Base-by-base conservation (phyloP, 2,797 vertebrate genomes). In the Apogon talboti region DNA sequence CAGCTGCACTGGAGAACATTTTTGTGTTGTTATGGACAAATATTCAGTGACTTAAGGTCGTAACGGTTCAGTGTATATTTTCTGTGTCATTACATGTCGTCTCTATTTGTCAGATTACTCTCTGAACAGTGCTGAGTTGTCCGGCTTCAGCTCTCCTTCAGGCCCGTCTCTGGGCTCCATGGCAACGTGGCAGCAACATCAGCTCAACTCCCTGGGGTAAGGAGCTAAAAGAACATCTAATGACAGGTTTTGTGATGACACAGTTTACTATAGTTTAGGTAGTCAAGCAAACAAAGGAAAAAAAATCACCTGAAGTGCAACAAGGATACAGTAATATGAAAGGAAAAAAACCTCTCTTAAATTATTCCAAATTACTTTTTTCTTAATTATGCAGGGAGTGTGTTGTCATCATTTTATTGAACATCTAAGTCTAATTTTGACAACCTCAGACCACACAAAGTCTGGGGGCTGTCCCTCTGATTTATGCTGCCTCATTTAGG, bases 101-200 rank as follows among this genome's bases (percentile, higher is more conserved):
- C 30, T 69, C 38, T 66, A 28, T 74, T 53, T 72, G 4, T 15
- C 84, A 99, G 97, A 98, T 90, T 97, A 96, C 83, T 93, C 95
- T 42, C 86, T 98, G 92, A 95, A 82, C 89, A 96, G 95, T 0
- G 93, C 95, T 13, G 97, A 98, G 71, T 90, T 98, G 89, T 94
- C 95, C 2, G 91, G 95, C 19, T 98, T 98, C 89, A 88, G 86
- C 86, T 94, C 95, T 18, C 93, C 95, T 0, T 92, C 95, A 48
- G 94, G 93, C 79, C 89, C 94, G 60, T 93, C 94, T 71, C 53
- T 96, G 58, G 93, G 94, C 83, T 95, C 96, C 78, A 93, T 96
- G 71, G 93, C 95, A 0, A 92, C 95, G 61, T 98, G 96, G 97
- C 96, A 97, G 71, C 96, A 96, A 62, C 95, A 95, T 75, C 96